Conservation (phyloP, 2,113 vertebrate species). For the Lepisosteus osseus region DNA sequence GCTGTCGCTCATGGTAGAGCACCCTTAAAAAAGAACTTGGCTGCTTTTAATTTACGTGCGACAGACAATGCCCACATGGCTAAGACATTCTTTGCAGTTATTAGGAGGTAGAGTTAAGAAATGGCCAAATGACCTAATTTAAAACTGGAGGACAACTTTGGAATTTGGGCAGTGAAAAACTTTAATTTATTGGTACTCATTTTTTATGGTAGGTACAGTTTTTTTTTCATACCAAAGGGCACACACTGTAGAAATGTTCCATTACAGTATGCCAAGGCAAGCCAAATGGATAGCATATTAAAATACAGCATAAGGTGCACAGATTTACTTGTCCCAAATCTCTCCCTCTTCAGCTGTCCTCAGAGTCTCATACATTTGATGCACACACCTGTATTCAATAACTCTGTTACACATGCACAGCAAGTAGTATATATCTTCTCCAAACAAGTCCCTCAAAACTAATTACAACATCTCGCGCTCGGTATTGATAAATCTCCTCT, state of each 20-base stretch:
- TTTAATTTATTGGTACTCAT: background rate
- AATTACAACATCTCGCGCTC: constrained; percentile 9
- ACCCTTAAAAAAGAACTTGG: background rate
- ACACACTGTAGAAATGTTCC: background rate
- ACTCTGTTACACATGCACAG: background rate
- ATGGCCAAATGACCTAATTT: background rate
- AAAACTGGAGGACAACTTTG: background rate
- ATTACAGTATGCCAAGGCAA: background rate
- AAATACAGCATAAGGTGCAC: background rate
- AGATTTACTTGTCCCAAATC: constrained; percentile 11
- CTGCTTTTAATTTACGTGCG: background rate
- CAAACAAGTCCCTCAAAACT: background rate
- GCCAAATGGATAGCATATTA: background rate
- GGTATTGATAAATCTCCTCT: background rate
- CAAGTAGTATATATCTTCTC: background rate
- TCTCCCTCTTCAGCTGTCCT: background rate
- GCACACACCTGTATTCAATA: constrained; percentile 2
- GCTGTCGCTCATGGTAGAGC: background rate
- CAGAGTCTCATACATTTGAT: constrained; percentile 9
- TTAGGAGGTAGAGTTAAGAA: background rate
- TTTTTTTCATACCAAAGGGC: too few relatives aligned
- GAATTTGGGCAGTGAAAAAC: background rate
- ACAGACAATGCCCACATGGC: background rate
- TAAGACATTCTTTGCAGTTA: background rate
- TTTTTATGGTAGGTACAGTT: background rate